A percentile compares a stretch with the other conserved stretches of the same genome.
These are phyloP conservation scores for Petaurus breviceps DNA, from an alignment of 2,113 vertebrate genomes.

Conservation along the genomic window DNA sequence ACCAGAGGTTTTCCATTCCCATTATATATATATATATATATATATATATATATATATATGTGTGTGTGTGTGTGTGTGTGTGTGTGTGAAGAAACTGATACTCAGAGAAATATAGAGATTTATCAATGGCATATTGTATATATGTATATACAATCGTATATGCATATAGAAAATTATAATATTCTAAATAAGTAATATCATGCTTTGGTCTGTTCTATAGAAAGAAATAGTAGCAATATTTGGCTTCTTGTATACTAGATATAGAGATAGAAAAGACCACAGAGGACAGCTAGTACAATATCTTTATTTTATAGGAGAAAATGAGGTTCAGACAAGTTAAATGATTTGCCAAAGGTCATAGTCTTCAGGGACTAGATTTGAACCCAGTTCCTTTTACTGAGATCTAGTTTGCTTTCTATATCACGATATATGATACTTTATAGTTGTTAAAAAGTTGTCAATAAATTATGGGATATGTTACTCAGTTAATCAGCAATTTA, in stretches of 20 bases:
- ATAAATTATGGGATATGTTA: background rate
- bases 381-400: background rate
- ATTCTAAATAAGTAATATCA: background rate
- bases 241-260: background rate
- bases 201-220: background rate
- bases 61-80: too few species aligned
- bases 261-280: background rate
- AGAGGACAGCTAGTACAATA: background rate
- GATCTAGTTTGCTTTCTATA: background rate
- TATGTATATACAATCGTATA: background rate
- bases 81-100: background rate
- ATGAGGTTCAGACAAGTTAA: background rate
- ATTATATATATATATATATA: background rate
- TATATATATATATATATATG: too few species aligned
- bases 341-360: background rate
- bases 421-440: background rate
- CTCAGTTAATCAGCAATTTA: too few species aligned
- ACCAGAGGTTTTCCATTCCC: background rate
- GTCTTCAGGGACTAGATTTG: background rate
- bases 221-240: background rate
- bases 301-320: background rate
- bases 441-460: background rate
- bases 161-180: background rate
- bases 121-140: background rate
- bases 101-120: background rate